Evolutionary conservation across 2,113 vertebrate species (phyloP).

Genomic region (Accipiter virgatus): DNA sequence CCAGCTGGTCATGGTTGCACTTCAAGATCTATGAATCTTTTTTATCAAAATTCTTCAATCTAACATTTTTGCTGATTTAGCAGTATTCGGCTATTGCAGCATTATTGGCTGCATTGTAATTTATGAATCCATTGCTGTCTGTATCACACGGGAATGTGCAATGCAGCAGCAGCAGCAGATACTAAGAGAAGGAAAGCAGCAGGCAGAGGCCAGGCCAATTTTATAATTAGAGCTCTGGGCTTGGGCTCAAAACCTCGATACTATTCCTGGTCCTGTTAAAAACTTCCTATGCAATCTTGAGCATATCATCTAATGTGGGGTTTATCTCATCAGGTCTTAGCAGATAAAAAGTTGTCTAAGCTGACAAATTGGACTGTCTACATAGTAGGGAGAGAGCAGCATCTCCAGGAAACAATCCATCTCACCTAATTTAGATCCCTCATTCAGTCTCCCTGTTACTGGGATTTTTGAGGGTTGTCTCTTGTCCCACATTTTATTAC

Average conservation of each 20-base stretch:
- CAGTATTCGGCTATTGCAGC: not conserved
- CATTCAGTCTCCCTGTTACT: not conserved
- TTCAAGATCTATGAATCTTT: not conserved
- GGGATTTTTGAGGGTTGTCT: not conserved
- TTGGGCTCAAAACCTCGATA: not conserved
- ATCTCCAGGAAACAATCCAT: not conserved
- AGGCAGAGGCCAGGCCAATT: not conserved
- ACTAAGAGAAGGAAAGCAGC: not conserved
- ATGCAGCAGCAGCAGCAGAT: not conserved
- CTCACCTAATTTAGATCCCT: not conserved
- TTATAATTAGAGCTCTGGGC: not conserved
- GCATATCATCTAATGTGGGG: not conserved
- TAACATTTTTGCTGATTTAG: not conserved
- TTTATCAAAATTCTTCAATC: not conserved
- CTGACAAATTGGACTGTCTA: not conserved
- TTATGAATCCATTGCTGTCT: not conserved
- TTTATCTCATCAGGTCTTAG: not conserved
- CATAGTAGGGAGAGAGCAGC: not conserved
- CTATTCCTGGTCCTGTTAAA: not conserved
- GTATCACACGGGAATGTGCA: not conserved
- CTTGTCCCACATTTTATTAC: not conserved
- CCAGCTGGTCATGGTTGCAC: not conserved
- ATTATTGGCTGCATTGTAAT: not conserved
- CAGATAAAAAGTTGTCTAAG: not conserved
- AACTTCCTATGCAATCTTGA: not conserved